A percentile compares a stretch with the other conserved stretches of the same genome.
These are phyloP conservation scores for Otus sunia DNA, from an alignment of 2,113 vertebrate genomes.

Conservation along the genomic window DNA sequence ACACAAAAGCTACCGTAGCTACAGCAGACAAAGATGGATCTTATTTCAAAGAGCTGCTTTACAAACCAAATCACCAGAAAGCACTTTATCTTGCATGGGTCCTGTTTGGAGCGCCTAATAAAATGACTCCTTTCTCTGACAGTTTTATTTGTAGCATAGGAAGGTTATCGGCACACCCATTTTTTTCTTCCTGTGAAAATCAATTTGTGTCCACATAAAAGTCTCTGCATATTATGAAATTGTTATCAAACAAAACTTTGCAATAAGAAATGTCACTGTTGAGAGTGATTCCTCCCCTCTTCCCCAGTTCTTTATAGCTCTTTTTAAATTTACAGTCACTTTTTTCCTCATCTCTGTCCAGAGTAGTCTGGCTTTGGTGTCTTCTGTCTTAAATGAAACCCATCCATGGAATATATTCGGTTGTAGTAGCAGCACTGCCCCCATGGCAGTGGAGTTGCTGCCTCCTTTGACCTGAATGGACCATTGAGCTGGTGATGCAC, in stretches of 20 bases:
- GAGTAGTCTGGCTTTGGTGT: background rate
- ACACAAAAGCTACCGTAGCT: background rate
- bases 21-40: background rate
- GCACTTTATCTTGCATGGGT: background rate
- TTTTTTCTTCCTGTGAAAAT: background rate
- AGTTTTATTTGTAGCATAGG: background rate
- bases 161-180: background rate
- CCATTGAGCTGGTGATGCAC: background rate
- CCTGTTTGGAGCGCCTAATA: background rate
- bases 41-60: background rate
- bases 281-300: background rate
- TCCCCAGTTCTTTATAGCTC: background rate
- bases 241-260: background rate
- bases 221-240: background rate
- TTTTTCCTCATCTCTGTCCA: background rate
- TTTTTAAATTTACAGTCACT: background rate
- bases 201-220: background rate
- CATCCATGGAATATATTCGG: background rate
- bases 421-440: background rate
- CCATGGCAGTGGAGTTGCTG: accelerated
- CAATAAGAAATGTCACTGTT: background rate
- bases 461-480: background rate
- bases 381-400: background rate
- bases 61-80: background rate
- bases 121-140: background rate